phyloP scores from a whole-genome alignment of 2,797 vertebrate species.

The Sebastes umbrosus region DNA sequence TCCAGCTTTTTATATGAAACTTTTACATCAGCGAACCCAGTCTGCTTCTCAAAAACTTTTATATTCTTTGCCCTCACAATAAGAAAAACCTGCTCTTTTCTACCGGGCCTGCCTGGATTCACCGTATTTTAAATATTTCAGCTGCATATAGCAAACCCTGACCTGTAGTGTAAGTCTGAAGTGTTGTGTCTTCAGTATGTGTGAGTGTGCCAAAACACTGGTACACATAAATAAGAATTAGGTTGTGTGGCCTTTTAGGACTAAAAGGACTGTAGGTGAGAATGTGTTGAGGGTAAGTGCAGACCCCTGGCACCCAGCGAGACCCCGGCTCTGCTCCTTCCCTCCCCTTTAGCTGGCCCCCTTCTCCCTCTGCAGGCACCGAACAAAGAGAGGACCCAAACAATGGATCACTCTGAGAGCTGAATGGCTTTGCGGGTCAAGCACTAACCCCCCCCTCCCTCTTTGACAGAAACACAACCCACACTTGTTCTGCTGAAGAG shows the following conservation, averaged over 20 bases:
- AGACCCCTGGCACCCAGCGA: conserved; percentile 67
- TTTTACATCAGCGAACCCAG: not conserved
- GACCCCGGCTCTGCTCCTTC: conserved; percentile 63
- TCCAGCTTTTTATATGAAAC: not conserved
- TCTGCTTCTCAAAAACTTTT: not conserved
- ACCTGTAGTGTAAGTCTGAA: conserved; percentile 3
- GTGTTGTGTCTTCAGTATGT: not conserved
- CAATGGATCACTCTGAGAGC: conserved; percentile 83
- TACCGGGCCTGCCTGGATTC: not conserved
- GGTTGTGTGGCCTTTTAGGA: conserved; percentile 41
- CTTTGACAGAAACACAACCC: conserved; percentile 84
- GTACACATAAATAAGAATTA: conserved; percentile 39
- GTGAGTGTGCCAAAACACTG: conserved; percentile 23
- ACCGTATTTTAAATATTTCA: conserved; percentile 19
- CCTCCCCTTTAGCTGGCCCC: conserved; percentile 74
- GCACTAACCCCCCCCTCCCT: conserved; percentile 76
- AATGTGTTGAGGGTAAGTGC: conserved; percentile 66
- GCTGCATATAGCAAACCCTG: conserved; percentile 4
- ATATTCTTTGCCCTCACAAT: not conserved
- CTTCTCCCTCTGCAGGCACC: conserved; percentile 74
- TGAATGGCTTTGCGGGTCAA: conserved; percentile 84
- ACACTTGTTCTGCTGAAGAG: conserved; percentile 85
- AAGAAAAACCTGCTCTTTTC: not conserved
- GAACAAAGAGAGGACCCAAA: conserved; percentile 85
- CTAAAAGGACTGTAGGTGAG: conserved; percentile 62